These are phyloP conservation scores for Halcyon malimbica DNA, from an alignment of 2,113 vertebrate genomes.

Conservation along the genomic window DNA sequence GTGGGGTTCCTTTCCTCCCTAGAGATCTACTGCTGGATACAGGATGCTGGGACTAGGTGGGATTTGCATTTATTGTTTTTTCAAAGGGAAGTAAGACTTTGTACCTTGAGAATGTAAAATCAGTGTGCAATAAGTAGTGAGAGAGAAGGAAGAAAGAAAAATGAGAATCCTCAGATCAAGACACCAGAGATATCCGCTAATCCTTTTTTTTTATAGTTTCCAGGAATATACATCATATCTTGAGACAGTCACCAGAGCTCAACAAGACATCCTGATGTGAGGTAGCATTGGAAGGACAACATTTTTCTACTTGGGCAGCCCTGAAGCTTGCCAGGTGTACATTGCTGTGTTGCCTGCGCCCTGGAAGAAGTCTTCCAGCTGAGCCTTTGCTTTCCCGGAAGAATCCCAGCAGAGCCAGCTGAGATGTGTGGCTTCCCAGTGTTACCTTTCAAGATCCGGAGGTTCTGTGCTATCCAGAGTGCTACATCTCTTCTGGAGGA, in stretches of 20 bases:
- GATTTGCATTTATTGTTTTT: not conserved
- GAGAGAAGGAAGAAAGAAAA: not conserved
- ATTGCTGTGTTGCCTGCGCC: not conserved
- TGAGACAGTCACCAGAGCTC: not conserved
- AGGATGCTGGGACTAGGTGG: not conserved
- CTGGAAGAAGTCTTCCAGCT: not conserved
- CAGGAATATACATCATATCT: not conserved
- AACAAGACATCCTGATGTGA: not conserved
- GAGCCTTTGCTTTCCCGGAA: not conserved
- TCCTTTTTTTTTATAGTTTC: not conserved
- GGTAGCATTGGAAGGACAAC: not conserved
- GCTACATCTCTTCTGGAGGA: not conserved
- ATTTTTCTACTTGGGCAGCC: not conserved
- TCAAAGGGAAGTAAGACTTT: not conserved
- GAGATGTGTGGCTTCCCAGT: not conserved
- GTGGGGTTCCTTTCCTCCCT: not conserved
- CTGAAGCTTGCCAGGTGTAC: not conserved
- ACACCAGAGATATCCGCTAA: not conserved
- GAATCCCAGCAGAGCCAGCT: not conserved
- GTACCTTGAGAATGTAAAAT: not conserved
- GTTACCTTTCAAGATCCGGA: slow-evolving; percentile 20
- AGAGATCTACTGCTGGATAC: not conserved
- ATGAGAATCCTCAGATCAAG: not conserved
- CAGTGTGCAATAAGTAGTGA: not conserved
- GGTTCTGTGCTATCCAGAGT: not conserved